Base-by-base conservation (phyloP, 1,140 invertebrate genomes). In the Hyposmocoma kahamanoa region DNA sequence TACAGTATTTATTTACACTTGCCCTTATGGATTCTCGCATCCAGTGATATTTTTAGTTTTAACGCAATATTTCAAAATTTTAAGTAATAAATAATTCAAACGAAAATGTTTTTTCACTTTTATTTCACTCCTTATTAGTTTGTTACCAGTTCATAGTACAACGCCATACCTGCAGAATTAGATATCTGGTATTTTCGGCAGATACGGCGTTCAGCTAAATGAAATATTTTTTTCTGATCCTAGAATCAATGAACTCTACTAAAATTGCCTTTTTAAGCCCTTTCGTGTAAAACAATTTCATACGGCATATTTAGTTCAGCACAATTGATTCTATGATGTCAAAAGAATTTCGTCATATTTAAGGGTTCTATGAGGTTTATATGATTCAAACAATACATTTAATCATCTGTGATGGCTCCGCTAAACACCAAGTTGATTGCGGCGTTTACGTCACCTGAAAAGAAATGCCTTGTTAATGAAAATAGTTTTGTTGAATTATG, bases 371-470 rank as follows among this genome's bases (percentile, higher is more conserved):
- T n/a, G n/a, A n/a, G n/a, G n/a, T n/a, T n/a, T n/a, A n/a, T n/a
- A n/a, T n/a, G n/a, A n/a, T n/a, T n/a, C n/a, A 8, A 36, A 13
- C 2, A 3, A 43, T 1, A 11, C 3, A 10, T 59, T 54, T 59
- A 79, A 43, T 82, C 72, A 34, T 86, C 80, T 28, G 67, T 69
- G 49, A 84, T 84, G 1, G 79, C 80, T 22, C 81, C 82, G 43
- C 75, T 86, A 28, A 87, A 79, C 0, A 87, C 79, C 19, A 87
- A 61, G 54, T 87, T 85, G 19, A 87, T 86, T 6, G 85, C 85
- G 19, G 77, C 75, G 49, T 80, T 86, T 6, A 84, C 85, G 43
- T 87, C 85, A 64, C 85, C 80, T 84, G 63, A 17, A 76, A 78
- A 50, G 28, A 57, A 45, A 51, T 30, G 1, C 24, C n/a, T n/a